A percentile compares a stretch with the other conserved stretches of the same genome.
phyloP scores from a whole-genome alignment of 2,113 vertebrate species.

The Capra hircus region DNA sequence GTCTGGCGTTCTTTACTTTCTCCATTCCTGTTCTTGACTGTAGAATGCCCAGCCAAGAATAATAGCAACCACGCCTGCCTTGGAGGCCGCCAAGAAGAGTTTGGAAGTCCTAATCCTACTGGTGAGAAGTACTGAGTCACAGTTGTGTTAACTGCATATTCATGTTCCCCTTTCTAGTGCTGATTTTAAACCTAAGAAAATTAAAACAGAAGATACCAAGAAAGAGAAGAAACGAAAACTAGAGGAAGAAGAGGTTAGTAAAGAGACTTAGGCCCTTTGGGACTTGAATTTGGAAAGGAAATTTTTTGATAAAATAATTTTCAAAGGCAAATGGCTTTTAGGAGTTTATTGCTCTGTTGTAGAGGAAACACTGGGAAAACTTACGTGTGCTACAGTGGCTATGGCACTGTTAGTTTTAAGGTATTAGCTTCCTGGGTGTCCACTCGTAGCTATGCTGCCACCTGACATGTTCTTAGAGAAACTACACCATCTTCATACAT shows the following conservation, averaged over 20 bases:
- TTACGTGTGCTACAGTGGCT: not conserved
- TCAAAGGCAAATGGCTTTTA: not conserved
- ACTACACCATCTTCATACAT: not conserved
- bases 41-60: conserved; percentile 3
- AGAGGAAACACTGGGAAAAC: not conserved
- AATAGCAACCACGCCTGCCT: not conserved
- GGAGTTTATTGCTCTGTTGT: not conserved
- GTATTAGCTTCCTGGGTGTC: not conserved
- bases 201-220: conserved; percentile 93
- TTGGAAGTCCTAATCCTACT: not conserved
- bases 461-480: not conserved
- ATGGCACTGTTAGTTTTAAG: not conserved
- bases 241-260: conserved; percentile 86
- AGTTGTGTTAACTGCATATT: conserved; percentile 44
- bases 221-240: conserved; percentile 94
- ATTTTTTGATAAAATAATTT: conserved; percentile 19
- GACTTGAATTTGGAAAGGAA: conserved; percentile 10
- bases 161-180: conserved; percentile 79
- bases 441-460: not conserved
- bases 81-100: not conserved
- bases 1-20: not conserved
- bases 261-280: not conserved
- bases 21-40: not conserved
- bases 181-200: conserved; percentile 94
- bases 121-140: conserved; percentile 29